Conservation (phyloP, 2,888 invertebrate species). For the Platycheirus albimanus region DNA sequence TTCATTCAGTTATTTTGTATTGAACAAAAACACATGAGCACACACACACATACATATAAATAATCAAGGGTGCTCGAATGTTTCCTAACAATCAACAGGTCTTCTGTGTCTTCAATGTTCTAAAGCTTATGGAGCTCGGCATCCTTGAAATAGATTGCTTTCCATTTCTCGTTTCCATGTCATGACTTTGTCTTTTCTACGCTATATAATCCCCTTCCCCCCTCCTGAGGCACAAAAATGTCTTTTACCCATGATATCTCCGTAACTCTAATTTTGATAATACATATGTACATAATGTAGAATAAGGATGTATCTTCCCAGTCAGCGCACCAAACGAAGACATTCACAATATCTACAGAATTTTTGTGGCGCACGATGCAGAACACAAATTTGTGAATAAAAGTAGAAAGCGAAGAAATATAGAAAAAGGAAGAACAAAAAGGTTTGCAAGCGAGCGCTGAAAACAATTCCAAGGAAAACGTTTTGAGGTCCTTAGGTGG, state of each 20-base stretch:
- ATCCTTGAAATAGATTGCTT: slow-evolving; percentile 73
- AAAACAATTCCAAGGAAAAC: slow-evolving; percentile 44
- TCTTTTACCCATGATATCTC: slow-evolving; percentile 20
- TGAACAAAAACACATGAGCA: background rate
- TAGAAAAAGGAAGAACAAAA: slow-evolving; percentile 16
- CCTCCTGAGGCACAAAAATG: slow-evolving; percentile 19
- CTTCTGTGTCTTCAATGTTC: slow-evolving; percentile 36
- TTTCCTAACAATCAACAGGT: slow-evolving; percentile 65
- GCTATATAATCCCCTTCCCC: background rate
- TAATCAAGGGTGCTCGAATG: slow-evolving; percentile 36
- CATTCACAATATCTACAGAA: background rate
- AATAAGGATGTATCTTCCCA: slow-evolving; percentile 17
- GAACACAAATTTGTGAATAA: background rate
- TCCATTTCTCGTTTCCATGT: slow-evolving; percentile 23
- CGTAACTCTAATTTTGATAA: slow-evolving; percentile 59
- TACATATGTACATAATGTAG: background rate
- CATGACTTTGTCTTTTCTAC: slow-evolving; percentile 12
- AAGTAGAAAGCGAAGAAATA: background rate
- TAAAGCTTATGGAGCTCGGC: slow-evolving; percentile 28
- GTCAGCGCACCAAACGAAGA: slow-evolving; percentile 16
- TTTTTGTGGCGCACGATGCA: background rate
- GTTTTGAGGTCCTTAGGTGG: slow-evolving; percentile 18
- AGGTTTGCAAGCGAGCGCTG: slow-evolving; percentile 34
- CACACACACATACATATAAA: background rate
- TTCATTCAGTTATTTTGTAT: slow-evolving; percentile 8